phyloP scores from a whole-genome alignment of 2,888 invertebrate species.

The Listrodromus nycthemerus region DNA sequence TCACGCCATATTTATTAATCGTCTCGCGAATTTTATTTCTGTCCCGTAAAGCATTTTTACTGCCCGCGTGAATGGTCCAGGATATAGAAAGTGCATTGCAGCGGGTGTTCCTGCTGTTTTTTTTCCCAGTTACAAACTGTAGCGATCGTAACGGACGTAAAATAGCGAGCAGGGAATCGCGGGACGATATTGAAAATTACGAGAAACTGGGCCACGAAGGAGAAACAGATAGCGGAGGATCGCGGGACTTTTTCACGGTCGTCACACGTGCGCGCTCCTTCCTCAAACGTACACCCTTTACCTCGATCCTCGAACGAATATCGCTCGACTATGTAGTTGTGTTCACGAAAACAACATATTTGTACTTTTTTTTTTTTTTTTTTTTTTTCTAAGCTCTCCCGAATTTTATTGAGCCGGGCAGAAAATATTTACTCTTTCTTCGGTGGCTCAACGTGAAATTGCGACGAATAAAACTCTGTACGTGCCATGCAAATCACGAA shows the following conservation, averaged over 20 bases:
- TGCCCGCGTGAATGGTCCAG: neutral
- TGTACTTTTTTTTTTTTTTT: neutral
- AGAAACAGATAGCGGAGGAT: conserved; percentile 29
- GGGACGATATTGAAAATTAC: conserved; percentile 54
- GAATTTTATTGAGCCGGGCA: neutral
- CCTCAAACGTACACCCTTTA: conserved; percentile 17
- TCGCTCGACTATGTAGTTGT: neutral
- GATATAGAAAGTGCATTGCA: conserved; percentile 15
- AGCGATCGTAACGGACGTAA: conserved; percentile 28
- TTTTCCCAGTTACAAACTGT: neutral
- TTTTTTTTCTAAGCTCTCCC: neutral
- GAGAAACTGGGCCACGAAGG: conserved; percentile 60
- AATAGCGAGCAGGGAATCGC: conserved; percentile 20
- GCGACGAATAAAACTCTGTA: neutral
- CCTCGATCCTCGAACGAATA: neutral
- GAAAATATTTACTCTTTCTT: neutral
- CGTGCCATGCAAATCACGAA: neutral
- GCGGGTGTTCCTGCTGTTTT: neutral
- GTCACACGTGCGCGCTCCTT: conserved; percentile 34
- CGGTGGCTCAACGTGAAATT: neutral
- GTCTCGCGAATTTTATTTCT: conserved; percentile 16
- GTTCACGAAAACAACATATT: neutral
- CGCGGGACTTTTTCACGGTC: conserved; percentile 36
- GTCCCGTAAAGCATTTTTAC: conserved; percentile 4
- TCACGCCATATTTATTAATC: too few species aligned